Conservation (phyloP, 2,113 vertebrate genomes). For the Columba janthina region DNA sequence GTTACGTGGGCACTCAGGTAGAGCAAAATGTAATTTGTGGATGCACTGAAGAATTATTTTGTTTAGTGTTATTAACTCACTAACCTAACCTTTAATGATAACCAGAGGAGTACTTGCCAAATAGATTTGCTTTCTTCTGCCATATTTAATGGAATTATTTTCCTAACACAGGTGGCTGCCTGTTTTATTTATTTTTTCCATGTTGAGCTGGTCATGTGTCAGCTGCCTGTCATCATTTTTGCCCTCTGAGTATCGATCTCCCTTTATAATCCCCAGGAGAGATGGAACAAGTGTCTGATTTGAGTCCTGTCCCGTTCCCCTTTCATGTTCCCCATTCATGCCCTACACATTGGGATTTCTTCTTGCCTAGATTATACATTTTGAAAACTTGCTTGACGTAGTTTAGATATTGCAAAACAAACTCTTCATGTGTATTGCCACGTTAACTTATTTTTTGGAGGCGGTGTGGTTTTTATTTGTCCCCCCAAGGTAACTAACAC, state of each 20-base stretch:
- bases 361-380: not conserved
- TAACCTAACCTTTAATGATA: not conserved
- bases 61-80: not conserved
- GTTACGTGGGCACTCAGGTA: not conserved
- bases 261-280: not conserved
- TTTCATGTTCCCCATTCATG: not conserved
- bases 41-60: not conserved
- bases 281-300: not conserved
- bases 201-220: not conserved
- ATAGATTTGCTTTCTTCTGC: not conserved
- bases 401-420: not conserved
- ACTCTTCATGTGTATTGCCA: rapidly evolving
- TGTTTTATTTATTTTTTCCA: not conserved
- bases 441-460: not conserved
- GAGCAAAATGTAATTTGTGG: not conserved
- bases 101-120: not conserved
- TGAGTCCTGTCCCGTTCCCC: not conserved
- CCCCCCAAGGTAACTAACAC: not conserved
- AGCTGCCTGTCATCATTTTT: not conserved
- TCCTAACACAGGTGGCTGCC: not conserved
- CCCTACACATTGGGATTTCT: not conserved
- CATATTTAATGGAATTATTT: not conserved
- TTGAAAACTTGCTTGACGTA: not conserved
- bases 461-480: not conserved
- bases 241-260: not conserved